Base-by-base conservation (phyloP, 2,113 vertebrate species). In the Felis chaus region DNA sequence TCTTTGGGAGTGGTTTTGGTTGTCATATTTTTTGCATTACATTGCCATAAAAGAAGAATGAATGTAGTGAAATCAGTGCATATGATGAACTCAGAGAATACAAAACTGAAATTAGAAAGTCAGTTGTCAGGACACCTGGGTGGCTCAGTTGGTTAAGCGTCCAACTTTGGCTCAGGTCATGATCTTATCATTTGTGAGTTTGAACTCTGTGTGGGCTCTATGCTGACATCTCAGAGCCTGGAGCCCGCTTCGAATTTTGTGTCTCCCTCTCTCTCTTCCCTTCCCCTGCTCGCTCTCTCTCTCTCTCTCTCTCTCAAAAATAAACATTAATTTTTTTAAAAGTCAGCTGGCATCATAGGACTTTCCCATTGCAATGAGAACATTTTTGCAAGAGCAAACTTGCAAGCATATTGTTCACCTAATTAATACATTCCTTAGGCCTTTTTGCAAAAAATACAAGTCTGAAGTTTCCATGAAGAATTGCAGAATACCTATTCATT, bases 101-200 rank as follows among this genome's bases (percentile, higher is more conserved):
- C 13, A 88, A 90, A 84, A 69, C 29, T 57, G 27, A 91, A 93
- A 97, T 74, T 50, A 93, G 48, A 88, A 91, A 71, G 81, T 71
- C 14, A 88, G 29, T 95, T 89, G 65, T 45, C 45, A 45, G 45
- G 45, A 45, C 7, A 45, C 45, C 45, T 45, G 45, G 45, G 45
- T 45, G 45, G 45, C 45, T 45, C 45, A 45, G 45, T 8, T 45
- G 45, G 45, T 45, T 45, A 8, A 45, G 45, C 45, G 45, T 45
- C 45, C 45, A 45, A 45, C 45, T 45, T 45, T 45, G 45, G 45
- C 45, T 45, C 7, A 7, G 45, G 7, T 45, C 45, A 45, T 45
- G 45, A 45, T 45, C 45, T 45, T 45, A 45, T 45, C 45, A 45
- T 45, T 45, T 45, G 45, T 45, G 45, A 45, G 45, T 45, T 45